These are phyloP conservation scores for Acleris laterana DNA, from an alignment of 2,888 invertebrate genomes.

Conservation along the genomic window DNA sequence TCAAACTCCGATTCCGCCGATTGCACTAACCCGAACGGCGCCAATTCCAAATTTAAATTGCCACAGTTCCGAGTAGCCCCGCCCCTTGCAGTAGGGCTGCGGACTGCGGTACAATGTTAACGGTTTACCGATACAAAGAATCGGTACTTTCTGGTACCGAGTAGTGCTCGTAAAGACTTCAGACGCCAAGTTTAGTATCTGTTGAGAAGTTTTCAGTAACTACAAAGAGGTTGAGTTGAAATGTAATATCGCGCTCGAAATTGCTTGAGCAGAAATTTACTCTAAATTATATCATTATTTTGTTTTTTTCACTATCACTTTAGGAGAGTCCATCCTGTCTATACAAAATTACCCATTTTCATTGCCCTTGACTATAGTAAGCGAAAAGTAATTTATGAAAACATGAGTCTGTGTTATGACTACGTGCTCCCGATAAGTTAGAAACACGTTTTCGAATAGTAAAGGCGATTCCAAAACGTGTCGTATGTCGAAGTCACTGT, in stretches of 20 bases:
- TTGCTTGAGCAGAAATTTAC: not conserved
- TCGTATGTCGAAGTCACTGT: too few relatives aligned
- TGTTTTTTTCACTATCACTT: too few relatives aligned
- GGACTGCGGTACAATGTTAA: slow-evolving; percentile 49
- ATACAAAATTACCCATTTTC: too few relatives aligned
- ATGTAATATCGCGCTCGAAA: slow-evolving; percentile 40
- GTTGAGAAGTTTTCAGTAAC: slow-evolving; percentile 59
- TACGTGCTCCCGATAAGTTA: too few relatives aligned
- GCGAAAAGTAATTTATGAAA: too few relatives aligned
- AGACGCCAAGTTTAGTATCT: slow-evolving; percentile 69
- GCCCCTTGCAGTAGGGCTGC: slow-evolving; percentile 29
- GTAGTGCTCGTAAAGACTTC: slow-evolving; percentile 67
- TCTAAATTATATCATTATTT: too few relatives aligned
- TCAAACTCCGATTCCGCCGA: slow-evolving; percentile 7
- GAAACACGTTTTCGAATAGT: too few relatives aligned
- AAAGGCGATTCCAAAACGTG: too few relatives aligned
- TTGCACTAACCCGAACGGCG: slow-evolving; percentile 46
- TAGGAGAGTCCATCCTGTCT: too few relatives aligned
- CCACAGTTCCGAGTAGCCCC: slow-evolving; percentile 46
- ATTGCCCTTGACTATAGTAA: too few relatives aligned
- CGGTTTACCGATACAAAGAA: slow-evolving; percentile 40
- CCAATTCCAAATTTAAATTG: slow-evolving; percentile 61
- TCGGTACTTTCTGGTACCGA: slow-evolving; percentile 53
- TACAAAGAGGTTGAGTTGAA: slow-evolving; percentile 54
- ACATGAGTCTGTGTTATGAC: too few relatives aligned